phyloP scores from a whole-genome alignment of 2,113 vertebrate genomes.

The Pangasianodon gigas region DNA sequence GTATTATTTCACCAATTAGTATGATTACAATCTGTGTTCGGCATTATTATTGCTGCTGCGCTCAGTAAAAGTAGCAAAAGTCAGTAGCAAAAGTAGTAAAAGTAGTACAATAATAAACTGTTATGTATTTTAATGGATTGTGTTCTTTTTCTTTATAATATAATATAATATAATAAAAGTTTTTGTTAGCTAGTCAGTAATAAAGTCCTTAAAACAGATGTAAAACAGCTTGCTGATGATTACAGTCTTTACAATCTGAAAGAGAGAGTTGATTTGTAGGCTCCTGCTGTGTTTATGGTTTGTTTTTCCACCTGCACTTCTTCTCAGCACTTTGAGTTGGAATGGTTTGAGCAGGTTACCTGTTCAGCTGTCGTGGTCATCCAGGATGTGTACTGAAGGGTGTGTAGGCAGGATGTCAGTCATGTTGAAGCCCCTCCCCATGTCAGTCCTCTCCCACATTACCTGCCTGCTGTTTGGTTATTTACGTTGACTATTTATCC shows the following conservation, averaged over 20 bases:
- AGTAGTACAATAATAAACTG: background rate
- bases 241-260: background rate
- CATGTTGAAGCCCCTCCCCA: constrained; percentile 60
- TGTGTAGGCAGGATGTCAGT: constrained; percentile 27
- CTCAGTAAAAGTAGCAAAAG: background rate
- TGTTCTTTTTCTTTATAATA: background rate
- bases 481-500: constrained; percentile 75
- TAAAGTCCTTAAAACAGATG: background rate
- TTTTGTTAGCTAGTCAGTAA: background rate
- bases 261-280: background rate
- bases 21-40: background rate
- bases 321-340: constrained; percentile 14
- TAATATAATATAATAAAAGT: background rate
- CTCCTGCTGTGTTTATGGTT: constrained; percentile 1
- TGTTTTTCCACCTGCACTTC: constrained; percentile 9
- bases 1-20: constrained; percentile 6
- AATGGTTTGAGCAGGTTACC: constrained; percentile 54
- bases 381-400: constrained; percentile 21
- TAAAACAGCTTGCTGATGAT: background rate
- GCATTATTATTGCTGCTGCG: background rate
- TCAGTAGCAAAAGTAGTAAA: background rate
- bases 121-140: background rate
- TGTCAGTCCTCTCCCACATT: constrained; percentile 71
- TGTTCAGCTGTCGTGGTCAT: constrained; percentile 69
- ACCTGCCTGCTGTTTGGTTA: constrained; percentile 77